Base-by-base conservation (phyloP, 1,140 invertebrate genomes). In the Agrypnia vestita region DNA sequence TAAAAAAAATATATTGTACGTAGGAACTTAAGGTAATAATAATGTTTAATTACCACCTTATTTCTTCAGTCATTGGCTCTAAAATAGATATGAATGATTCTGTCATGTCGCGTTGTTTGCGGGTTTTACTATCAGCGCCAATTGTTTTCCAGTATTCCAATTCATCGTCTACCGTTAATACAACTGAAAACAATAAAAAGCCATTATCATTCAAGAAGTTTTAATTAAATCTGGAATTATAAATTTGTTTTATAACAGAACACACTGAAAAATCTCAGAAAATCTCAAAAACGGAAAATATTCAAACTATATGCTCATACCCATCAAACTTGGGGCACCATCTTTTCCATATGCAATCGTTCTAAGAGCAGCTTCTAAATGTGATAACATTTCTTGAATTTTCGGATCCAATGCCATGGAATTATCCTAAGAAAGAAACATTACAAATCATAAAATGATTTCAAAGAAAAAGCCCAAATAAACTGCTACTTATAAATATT, bases 141-240 rank as follows among this genome's bases (percentile, higher is more conserved):
- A 87, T 88, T 71, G 86, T 85, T 59, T 86, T 85, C 88, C 88
- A 89, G 82, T 86, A 88, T 78, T 88, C 86, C 11, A 88, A 86
- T 84, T 89, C 88, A 79, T 89, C 86, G 21, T 86, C 85, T 11
- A 88, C 80, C 47, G 85, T 72, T 75, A 83, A 67, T 0, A 83
- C 73, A 64, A 83, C 82, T 83, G 59, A 21, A 81, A 83, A 44
- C 19, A 35, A 79, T 44, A 51, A 3, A 51, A 51, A 13, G 6
- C 6, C 1, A 51, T 51, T 51, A 8, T 51, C 1, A 51, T 1
- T 12, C 8, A 12, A 51, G 11, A 51, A 51, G n/a, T 51, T 51
- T 15, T 1, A 51, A 51, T 51, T 1, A 12, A 51, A 51, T 13
- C n/a, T 15, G 11, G 1, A 51, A 8, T 1, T 3, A 51, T 13